phyloP scores from a whole-genome alignment of 2,888 invertebrate genomes.

The Synanthedon andrenaeformis region DNA sequence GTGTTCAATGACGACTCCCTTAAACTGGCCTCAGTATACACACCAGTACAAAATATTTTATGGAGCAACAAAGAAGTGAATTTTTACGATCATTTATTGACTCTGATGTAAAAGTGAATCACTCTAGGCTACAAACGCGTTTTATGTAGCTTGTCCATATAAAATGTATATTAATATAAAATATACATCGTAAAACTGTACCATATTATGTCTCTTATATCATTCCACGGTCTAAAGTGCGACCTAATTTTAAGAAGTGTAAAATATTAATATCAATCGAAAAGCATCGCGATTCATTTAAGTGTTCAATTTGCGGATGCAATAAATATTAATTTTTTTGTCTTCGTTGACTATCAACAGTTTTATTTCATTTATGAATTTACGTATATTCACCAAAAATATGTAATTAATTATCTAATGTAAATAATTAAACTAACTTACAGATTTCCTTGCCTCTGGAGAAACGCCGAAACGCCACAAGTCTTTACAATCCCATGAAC shows the following conservation, averaged over 20 bases:
- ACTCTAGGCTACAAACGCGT: conserved; percentile 17
- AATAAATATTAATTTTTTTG: conserved; percentile 1
- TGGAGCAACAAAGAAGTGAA: conserved; percentile 20
- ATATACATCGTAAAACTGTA: conserved; percentile 10
- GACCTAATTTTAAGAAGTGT: conserved; percentile 21
- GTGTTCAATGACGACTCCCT: not conserved
- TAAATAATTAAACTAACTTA: not conserved
- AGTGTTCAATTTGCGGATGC: conserved; percentile 6
- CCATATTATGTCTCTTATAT: conserved; percentile 1
- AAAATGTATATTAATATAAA: conserved; percentile 3
- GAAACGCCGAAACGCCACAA: conserved; percentile 89
- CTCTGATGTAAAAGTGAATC: conserved; percentile 29
- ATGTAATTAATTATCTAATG: not conserved
- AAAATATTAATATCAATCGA: conserved; percentile 18
- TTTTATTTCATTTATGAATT: not conserved
- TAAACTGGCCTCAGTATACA: not conserved
- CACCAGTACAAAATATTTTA: conserved; percentile 13
- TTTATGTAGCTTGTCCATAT: conserved; percentile 13
- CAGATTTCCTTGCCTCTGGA: conserved; percentile 90
- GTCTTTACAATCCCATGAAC: conserved; percentile 92
- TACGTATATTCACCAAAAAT: not conserved
- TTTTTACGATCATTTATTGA: conserved; percentile 28
- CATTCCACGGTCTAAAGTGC: conserved; percentile 18
- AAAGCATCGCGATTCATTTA: conserved; percentile 10
- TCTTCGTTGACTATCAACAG: not conserved